A percentile compares a stretch with the other conserved stretches of the same genome.
Evolutionary conservation across 2,113 vertebrate species (phyloP).

Genomic region (Monarcha castaneiventris): DNA sequence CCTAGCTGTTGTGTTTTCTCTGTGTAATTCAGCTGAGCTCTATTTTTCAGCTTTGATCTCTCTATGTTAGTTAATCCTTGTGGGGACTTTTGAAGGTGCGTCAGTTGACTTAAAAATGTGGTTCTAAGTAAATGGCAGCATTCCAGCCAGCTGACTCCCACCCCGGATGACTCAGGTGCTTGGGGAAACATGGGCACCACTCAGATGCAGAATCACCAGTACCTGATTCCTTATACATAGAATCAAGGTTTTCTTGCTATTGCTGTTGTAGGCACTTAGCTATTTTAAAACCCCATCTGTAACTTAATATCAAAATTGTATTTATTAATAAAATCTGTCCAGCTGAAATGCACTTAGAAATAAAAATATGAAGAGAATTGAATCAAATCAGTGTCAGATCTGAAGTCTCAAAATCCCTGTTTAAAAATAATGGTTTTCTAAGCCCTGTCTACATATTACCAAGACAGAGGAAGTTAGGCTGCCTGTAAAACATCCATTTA

Average conservation of each 20-base stretch:
- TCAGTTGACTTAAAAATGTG: neutral
- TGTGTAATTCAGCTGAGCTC: neutral
- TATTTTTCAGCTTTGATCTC: neutral
- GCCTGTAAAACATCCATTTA: conserved; percentile 6
- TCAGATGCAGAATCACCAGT: neutral
- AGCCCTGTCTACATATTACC: neutral
- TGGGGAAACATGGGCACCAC: neutral
- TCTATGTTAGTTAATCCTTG: neutral
- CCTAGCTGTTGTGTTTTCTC: neutral
- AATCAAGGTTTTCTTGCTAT: neutral
- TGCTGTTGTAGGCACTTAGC: neutral
- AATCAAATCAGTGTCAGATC: neutral
- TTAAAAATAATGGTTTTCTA: neutral
- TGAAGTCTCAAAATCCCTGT: neutral
- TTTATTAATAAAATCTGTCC: conserved; percentile 6
- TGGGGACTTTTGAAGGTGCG: neutral
- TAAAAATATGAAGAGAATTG: neutral
- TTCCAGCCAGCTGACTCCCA: neutral
- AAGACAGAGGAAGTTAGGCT: neutral
- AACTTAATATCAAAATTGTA: neutral
- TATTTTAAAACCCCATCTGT: neutral
- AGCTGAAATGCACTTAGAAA: conserved; percentile 9
- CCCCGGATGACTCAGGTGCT: accelerated
- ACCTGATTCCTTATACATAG: neutral
- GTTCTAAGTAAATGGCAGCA: neutral